A percentile compares a stretch with the other conserved stretches of the same genome.
These are phyloP conservation scores for Nowickia ferox DNA, from an alignment of 2,888 invertebrate genomes.

Conservation along the genomic window DNA sequence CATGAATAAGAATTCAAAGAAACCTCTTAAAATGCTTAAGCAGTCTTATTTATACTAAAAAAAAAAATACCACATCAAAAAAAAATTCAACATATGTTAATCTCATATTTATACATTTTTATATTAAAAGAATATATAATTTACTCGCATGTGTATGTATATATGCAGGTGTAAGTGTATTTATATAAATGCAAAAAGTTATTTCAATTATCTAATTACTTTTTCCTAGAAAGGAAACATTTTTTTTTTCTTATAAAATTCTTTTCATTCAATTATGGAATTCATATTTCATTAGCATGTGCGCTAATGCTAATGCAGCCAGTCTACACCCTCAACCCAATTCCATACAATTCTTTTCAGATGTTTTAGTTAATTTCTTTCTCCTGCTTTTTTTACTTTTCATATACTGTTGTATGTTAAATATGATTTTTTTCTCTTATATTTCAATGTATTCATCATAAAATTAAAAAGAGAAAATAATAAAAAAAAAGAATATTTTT, in stretches of 20 bases:
- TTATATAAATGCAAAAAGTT: slow-evolving; percentile 13
- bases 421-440: slow-evolving; percentile 7
- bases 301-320: not conserved
- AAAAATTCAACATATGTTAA: not conserved
- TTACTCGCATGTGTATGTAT: not conserved
- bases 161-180: not conserved
- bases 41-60: not conserved
- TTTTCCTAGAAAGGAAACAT: slow-evolving; percentile 9
- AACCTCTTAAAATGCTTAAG: not conserved
- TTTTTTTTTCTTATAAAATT: not conserved
- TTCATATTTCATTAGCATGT: no score
- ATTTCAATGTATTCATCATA: slow-evolving; percentile 38
- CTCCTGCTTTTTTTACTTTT: no score
- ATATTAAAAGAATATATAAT: not conserved
- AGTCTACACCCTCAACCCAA: slow-evolving; percentile 34
- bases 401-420: not conserved
- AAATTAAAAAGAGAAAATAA: not conserved
- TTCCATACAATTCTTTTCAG: not conserved
- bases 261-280: slow-evolving; percentile 16
- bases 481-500: not conserved
- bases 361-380: not conserved
- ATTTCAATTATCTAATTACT: slow-evolving; percentile 66
- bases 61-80: no score
- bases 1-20: not conserved
- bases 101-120: not conserved